Evolutionary conservation across 2,888 invertebrate genomes (phyloP).

Genomic region (Mycalesis mineus): DNA sequence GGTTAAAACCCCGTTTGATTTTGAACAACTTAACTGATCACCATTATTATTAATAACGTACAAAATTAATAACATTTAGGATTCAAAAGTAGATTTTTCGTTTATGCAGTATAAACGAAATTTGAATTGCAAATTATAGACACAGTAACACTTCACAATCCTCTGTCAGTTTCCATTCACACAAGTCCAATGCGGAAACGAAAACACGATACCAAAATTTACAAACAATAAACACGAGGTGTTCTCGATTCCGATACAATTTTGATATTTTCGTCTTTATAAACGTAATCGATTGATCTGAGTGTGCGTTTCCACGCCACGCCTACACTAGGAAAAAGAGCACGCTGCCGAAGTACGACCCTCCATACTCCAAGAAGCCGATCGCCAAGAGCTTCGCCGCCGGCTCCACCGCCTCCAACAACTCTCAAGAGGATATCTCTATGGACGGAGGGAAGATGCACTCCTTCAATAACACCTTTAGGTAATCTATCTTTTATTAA

Average conservation of each 20-base stretch:
- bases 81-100: too few species aligned
- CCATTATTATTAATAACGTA: too few species aligned
- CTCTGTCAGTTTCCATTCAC: slow-evolving; percentile 34
- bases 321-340: slow-evolving; percentile 88
- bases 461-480: slow-evolving; percentile 87
- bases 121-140: background rate
- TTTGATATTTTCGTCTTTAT: slow-evolving; percentile 44
- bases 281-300: slow-evolving; percentile 78
- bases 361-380: slow-evolving; percentile 91
- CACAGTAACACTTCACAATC: slow-evolving; percentile 11
- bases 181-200: slow-evolving; percentile 36
- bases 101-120: too few species aligned
- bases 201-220: slow-evolving; percentile 40
- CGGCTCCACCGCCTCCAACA: slow-evolving; percentile 82
- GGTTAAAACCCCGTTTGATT: too few species aligned
- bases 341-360: slow-evolving; percentile 92
- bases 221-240: slow-evolving; percentile 36
- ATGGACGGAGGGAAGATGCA: slow-evolving; percentile 90
- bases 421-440: slow-evolving; percentile 88
- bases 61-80: too few species aligned
- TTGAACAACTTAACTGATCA: too few species aligned
- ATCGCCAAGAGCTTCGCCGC: slow-evolving; percentile 84
- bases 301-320: slow-evolving; percentile 77
- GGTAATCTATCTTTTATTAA: slow-evolving; percentile 60
- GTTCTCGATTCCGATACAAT: slow-evolving; percentile 50